Evolutionary conservation across 1,140 invertebrate species (phyloP).

Genomic region (Aphelinus atriplicis): DNA sequence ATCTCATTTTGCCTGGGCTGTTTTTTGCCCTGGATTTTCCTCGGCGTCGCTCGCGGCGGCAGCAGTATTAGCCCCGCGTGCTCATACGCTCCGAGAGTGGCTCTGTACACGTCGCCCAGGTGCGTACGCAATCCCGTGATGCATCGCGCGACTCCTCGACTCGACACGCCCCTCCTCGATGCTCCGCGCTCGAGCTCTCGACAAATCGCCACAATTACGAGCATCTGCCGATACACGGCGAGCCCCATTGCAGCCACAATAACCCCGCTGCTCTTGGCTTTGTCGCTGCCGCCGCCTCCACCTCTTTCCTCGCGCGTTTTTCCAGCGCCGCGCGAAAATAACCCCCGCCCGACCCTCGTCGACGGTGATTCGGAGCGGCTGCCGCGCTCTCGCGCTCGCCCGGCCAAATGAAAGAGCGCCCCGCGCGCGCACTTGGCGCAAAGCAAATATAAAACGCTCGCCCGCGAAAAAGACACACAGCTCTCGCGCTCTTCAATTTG

Average conservation of each 20-base stretch:
- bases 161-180: slow-evolving; percentile 46
- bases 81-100: background rate
- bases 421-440: background rate
- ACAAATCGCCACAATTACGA: slow-evolving; percentile 61
- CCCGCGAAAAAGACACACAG: background rate
- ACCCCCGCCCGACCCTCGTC: slow-evolving; percentile 3
- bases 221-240: slow-evolving; percentile 57
- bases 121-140: slow-evolving; percentile 56
- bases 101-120: slow-evolving; percentile 10
- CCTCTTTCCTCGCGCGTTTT: background rate
- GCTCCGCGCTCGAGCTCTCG: slow-evolving; percentile 43
- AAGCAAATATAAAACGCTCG: background rate
- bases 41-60: too few relatives aligned
- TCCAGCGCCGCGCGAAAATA: slow-evolving; percentile 27
- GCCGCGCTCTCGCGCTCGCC: background rate
- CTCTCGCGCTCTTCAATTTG: slow-evolving; percentile 18
- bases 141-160: slow-evolving; percentile 55
- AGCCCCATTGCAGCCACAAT: background rate
- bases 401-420: background rate
- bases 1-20: slow-evolving; percentile 1
- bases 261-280: slow-evolving; percentile 28
- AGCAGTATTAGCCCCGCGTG: too few relatives aligned
- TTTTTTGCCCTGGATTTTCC: slow-evolving; percentile 12
- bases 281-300: slow-evolving; percentile 5
- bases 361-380: slow-evolving; percentile 33